Percentiles rank a stretch among this genome's conserved stretches.
Conservation (phyloP, 1,140 invertebrate genomes). For the Mesaphorura yosii region DNA sequence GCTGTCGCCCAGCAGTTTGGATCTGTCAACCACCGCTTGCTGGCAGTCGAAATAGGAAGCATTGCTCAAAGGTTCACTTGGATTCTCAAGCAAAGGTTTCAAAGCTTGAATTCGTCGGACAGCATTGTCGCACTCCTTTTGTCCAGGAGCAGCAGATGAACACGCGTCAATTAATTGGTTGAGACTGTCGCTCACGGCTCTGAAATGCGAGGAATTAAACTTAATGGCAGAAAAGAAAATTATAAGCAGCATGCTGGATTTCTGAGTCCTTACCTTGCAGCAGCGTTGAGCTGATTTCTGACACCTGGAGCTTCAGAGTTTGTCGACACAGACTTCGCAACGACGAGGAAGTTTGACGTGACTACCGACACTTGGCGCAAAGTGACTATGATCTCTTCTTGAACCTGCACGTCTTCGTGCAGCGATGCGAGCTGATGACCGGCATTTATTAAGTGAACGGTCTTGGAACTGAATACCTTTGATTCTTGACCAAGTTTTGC, state of each 20-base stretch:
- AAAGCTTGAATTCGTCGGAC: slow-evolving; percentile 83
- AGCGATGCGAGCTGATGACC: slow-evolving; percentile 18
- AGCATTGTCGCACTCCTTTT: slow-evolving; percentile 93
- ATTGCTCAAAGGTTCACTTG: slow-evolving; percentile 76
- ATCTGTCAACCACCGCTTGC: slow-evolving; percentile 86
- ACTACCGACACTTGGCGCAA: slow-evolving; percentile 76
- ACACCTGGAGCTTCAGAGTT: slow-evolving; percentile 81
- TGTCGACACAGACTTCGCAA: slow-evolving; percentile 75
- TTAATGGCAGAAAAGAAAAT: no score
- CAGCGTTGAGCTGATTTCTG: slow-evolving; percentile 73
- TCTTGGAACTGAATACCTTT: slow-evolving; percentile 53
- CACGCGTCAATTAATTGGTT: slow-evolving; percentile 77
- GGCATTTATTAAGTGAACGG: slow-evolving; percentile 21
- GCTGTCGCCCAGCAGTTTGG: slow-evolving; percentile 71
- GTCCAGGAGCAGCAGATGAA: slow-evolving; percentile 69
- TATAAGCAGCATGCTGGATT: slow-evolving; percentile 6
- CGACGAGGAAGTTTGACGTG: slow-evolving; percentile 73
- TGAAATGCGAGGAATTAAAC: no score
- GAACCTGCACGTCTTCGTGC: slow-evolving; percentile 51
- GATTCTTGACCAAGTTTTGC: slow-evolving; percentile 59
- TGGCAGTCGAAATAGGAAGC: slow-evolving; percentile 88
- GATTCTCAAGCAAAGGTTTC: slow-evolving; percentile 67
- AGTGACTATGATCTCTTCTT: slow-evolving; percentile 66
- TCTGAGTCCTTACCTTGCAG: slow-evolving; percentile 50
- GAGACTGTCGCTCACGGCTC: slow-evolving; percentile 80